Base-by-base conservation (phyloP, 2,888 invertebrate species). In the Drosophila paracracens region DNA sequence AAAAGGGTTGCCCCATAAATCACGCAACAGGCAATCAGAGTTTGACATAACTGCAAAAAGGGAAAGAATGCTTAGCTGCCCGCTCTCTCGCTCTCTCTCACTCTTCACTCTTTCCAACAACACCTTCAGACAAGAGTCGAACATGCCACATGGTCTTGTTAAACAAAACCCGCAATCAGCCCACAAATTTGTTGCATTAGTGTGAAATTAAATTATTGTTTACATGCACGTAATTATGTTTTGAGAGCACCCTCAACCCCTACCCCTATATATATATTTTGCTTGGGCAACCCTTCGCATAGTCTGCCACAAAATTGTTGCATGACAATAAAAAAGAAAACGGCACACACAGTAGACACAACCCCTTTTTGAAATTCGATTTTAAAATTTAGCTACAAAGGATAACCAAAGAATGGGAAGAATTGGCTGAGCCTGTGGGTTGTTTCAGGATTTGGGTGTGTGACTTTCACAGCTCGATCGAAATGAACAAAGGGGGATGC, bases 181-280 rank as follows among this genome's bases (percentile, higher is more conserved):
- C 92, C 92, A 91, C 92, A 92, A 92, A 92, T 92, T 92, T 91
- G 91, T 88, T 88, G 88, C 91, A 87, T 92, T 92, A 90, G 87
- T 88, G 84, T 76, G 82, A 92, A 92, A 92, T 92, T 91, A 91
- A 92, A 92, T 92, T 92, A 92, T 90, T 92, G 92, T 92, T 92
- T 92, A 92, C 91, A 85, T 88, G 91, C 88, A 79, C 88, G 89
- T 91, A 91, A 91, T 91, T 91, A 90, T 88, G 91, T 91, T 85
- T 88, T 82, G 84, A 83, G 86, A 81, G 79, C 27, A 36, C 46
- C 62, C 36, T 35, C 60, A 25, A 31, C 31, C 40, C 57, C 36
- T 51, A 46, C 52, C 56, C 66, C 59, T 8, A 25, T 46, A 13
- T 11, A 21, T 31, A 18, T 35, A 27, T 27, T 0, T 18, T 21